Evolutionary conservation across 2,113 vertebrate genomes (phyloP), one percentile per base, ranked within the genome.

Genomic region (Oncorhynchus tshawytscha): DNA sequence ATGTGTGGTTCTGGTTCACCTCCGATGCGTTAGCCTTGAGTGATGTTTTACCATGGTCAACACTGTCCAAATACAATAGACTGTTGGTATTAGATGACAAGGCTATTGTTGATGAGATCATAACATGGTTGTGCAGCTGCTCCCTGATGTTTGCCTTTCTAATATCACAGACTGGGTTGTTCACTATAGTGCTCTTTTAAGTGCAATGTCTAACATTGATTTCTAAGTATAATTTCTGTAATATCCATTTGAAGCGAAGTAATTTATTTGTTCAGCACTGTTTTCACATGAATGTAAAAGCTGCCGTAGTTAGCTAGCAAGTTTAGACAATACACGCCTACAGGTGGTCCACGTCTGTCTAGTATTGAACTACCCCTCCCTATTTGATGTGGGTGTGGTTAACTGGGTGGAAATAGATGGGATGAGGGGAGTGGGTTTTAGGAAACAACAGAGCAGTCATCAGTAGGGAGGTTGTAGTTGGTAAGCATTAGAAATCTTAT

Each of bases 351-450:
- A 80, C 24, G 11, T 70, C 76, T 49, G 65, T 73, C 9, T 39
- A 45, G 66, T 78, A 45, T 76, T 65, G 72, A 76, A 2, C 64
- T 59, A 45, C 68, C 16, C 57, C 79, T 78, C 34, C 72, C 78
- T 73, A 16, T 5, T 70, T 13, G 65, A 51, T 54, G 84, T 79
- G 76, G 81, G 84, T 68, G 81, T 80, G 73, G 49, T 45, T 72
- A 72, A 22, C 62, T 76, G 76, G 84, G 80, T 90, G 77, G 83
- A 90, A 85, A 88, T 86, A 82, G 75, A 39, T 67, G 81, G 59
- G 76, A 74, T 72, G 59, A 13, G 71, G 25, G 79, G 18, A 39
- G 34, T 34, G 31, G 31, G 34, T 4, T 6, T 20, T 12, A 45
- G 39, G 31, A 20, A 68, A 34, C 16, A 13, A 31, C 65, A 2